Conservation (phyloP, 2,888 invertebrate genomes). For the Ectemnius continuus region DNA sequence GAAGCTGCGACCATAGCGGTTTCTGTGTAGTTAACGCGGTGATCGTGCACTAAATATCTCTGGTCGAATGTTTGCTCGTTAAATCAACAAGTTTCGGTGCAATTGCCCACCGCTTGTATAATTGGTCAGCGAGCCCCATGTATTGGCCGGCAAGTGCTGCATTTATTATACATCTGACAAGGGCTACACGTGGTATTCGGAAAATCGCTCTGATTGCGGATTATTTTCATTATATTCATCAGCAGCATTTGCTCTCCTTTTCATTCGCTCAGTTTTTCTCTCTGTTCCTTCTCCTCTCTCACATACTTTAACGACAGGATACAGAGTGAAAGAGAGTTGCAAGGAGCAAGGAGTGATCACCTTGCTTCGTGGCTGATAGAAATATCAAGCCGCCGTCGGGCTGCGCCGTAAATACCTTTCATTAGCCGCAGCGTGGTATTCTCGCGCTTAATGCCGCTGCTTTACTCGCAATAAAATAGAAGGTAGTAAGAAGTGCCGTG, state of each 20-base stretch:
- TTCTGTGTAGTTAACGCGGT: conserved; percentile 8
- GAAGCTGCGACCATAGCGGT: not conserved
- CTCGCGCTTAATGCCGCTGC: conserved; percentile 11
- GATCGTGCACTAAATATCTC: conserved; percentile 21
- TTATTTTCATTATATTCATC: conserved; percentile 49
- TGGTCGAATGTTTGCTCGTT: conserved; percentile 47
- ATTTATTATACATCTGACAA: conserved; percentile 52
- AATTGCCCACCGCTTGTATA: conserved; percentile 50
- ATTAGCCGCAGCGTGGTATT: conserved; percentile 23
- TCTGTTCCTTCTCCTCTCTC: too few relatives aligned
- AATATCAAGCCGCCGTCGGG: conserved; percentile 5
- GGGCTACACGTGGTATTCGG: conserved; percentile 10
- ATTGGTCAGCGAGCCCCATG: conserved; percentile 34
- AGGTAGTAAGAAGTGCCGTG: conserved; percentile 3
- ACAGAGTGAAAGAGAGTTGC: too few relatives aligned
- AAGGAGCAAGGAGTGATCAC: not conserved
- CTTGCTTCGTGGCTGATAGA: conserved; percentile 7
- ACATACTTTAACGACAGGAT: too few relatives aligned
- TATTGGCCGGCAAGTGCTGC: not conserved
- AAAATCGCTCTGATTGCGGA: conserved; percentile 48
- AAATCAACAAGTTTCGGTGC: conserved; percentile 55
- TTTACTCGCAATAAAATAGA: too few relatives aligned
- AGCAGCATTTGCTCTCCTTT: conserved; percentile 13
- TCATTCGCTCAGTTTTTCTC: too few relatives aligned
- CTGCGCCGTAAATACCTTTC: not conserved